Base-by-base conservation (phyloP, 2,888 invertebrate genomes). In the Hipparchia semele region DNA sequence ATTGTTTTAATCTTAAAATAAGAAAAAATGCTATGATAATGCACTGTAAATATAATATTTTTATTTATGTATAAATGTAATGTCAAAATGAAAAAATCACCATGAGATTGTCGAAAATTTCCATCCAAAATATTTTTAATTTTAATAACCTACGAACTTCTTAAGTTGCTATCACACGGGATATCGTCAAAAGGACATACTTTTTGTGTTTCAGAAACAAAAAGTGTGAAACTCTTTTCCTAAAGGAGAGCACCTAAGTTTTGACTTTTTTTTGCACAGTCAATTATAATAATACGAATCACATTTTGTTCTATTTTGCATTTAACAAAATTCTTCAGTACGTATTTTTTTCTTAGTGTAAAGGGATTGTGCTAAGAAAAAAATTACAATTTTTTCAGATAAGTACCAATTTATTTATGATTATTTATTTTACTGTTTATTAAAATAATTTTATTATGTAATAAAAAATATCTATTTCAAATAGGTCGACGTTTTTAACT, bases 151-250 rank as follows among this genome's bases (percentile, higher is more conserved):
- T 51, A 65, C 8, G 64, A 51, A 51, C 12, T 33, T 51, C 51
- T 33, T 46, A 53, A 66, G n/a, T 68, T 49, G 7, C 45, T 45
- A 67, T 66, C 69, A 73, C 66, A 71, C 68, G 45, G 23, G 68
- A 70, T 61, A 73, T 58, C 53, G 71, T 53, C 75, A 73, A 73
- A 71, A 71, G 62, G 65, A 68, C 60, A 9, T 33, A 33, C 10
- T 46, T 68, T 58, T 12, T 8, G 39, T 60, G 59, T 51, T 59
- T 51, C 53, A 39, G 8, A 23, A 60, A 81, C 80, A 80, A 82
- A 80, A 81, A 80, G 80, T 78, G 82, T 81, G n/a, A 56, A 68
- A 74, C 51, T 65, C 66, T 67, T 51, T 61, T 71, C 59, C 53
- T 70, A 75, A 73, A 74, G 46, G 68, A 70, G 69, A 78, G 75